Evolutionary conservation across 2,797 vertebrate species (phyloP).

Genomic region (Rhinoraja longicauda): DNA sequence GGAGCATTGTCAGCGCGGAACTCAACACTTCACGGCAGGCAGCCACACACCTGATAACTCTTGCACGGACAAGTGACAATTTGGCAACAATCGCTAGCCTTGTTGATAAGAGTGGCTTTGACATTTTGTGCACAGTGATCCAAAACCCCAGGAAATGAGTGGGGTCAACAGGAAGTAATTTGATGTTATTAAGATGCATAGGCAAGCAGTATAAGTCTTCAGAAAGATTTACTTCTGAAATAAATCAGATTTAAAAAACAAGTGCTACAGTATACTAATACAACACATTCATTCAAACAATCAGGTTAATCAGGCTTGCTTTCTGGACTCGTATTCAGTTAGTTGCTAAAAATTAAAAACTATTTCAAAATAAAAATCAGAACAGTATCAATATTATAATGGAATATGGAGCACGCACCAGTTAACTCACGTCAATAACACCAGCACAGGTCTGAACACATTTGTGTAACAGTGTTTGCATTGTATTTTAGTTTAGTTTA

Average conservation of each 20-base stretch:
- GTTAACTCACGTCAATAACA: not conserved
- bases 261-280: not conserved
- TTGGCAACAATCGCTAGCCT: not conserved
- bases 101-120: not conserved
- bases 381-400: too few species aligned
- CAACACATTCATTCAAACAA: not conserved
- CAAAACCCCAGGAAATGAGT: not conserved
- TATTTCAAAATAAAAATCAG: not conserved
- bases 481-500: not conserved
- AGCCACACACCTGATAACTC: not conserved
- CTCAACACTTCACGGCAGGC: not conserved
- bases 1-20: not conserved
- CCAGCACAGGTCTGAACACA: not conserved
- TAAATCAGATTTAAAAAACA: conserved; percentile 14
- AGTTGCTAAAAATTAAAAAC: not conserved
- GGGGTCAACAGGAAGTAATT: conserved; percentile 28
- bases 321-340: not conserved
- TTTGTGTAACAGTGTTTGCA: not conserved
- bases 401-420: not conserved
- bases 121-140: not conserved
- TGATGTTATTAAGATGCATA: conserved; percentile 10
- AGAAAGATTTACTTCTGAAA: not conserved
- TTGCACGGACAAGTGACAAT: not conserved
- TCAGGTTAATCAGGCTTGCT: not conserved
- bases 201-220: not conserved